Base-by-base conservation (phyloP, 2,888 invertebrate species). In the Odontothrips loti region DNA sequence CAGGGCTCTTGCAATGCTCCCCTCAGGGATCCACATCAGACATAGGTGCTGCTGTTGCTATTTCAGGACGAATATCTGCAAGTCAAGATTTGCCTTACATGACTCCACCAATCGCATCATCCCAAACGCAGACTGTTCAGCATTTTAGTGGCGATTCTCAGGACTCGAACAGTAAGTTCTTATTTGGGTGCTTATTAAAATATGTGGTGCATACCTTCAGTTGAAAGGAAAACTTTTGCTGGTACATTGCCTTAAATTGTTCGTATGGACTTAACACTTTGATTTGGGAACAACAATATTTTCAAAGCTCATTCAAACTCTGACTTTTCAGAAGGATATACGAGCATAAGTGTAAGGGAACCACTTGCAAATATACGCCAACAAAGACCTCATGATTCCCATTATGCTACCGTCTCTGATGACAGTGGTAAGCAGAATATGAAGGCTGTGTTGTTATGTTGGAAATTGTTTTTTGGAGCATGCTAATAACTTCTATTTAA, bases 111-210 rank as follows among this genome's bases (percentile, higher is more conserved):
- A 87, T 95, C 86, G 75, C 86, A 86, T 80, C 85, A 85, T 81
- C 86, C 84, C 23, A 87, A 86, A 47, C 84, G 84, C 80, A 82
- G 84, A 43, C 86, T 86, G 79, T 85, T 85, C 27, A 91, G 79
- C 93, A 96, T 87, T 96, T 96, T 86, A 96, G 96, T 86, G 96
- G 96, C 0, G 96, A 96, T 87, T 96, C 96, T 4, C 95, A 96
- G 84, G 96, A 96, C 87, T 95, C 95, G 1, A 92, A 94, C 82
- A 95, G 94, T 94, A 88, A 89, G 90, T 88, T 68, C 11, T 81
- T n/a, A 27, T 1, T 80, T 17, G n/a, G 34, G 34, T 47, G 75
- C 79, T 11, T 47, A 15, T 75, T 20, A n/a, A n/a, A 29, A 79
- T 23, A 29, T 3, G n/a, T 15, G 82, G 81, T 80, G n/a, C n/a